Conservation (phyloP, 2,113 vertebrate species). For the Rhinolophus ferrumequinum region DNA sequence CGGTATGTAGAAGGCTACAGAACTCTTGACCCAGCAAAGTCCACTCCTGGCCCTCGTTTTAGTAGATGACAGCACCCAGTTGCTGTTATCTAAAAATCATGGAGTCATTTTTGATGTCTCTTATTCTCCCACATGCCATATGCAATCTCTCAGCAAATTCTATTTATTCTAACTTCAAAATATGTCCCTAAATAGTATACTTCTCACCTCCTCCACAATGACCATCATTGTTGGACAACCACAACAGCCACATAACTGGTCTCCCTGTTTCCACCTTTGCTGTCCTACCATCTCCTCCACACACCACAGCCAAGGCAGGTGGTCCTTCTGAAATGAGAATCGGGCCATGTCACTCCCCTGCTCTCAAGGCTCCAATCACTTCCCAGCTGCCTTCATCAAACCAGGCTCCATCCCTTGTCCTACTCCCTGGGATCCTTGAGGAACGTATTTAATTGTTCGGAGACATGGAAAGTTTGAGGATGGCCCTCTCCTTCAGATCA, state of each 20-base stretch:
- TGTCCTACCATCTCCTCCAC: neutral
- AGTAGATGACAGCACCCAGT: neutral
- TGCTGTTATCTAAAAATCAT: neutral
- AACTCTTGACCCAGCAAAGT: neutral
- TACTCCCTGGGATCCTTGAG: neutral
- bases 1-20: neutral
- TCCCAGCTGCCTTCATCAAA: neutral
- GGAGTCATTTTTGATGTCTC: neutral
- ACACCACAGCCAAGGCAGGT: neutral
- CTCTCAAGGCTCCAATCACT: neutral
- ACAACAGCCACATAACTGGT: neutral
- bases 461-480: too few relatives aligned
- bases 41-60: neutral
- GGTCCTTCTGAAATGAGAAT: neutral
- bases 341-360: too few relatives aligned
- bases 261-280: neutral
- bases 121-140: neutral
- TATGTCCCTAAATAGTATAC: neutral
- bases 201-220: neutral
- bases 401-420: too few relatives aligned
- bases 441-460: neutral
- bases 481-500: neutral
- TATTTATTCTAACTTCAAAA: neutral
- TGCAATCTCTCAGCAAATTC: neutral
- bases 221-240: neutral